Evolutionary conservation across 2,113 vertebrate genomes (phyloP).

Genomic region (Ramphastos sulfuratus): DNA sequence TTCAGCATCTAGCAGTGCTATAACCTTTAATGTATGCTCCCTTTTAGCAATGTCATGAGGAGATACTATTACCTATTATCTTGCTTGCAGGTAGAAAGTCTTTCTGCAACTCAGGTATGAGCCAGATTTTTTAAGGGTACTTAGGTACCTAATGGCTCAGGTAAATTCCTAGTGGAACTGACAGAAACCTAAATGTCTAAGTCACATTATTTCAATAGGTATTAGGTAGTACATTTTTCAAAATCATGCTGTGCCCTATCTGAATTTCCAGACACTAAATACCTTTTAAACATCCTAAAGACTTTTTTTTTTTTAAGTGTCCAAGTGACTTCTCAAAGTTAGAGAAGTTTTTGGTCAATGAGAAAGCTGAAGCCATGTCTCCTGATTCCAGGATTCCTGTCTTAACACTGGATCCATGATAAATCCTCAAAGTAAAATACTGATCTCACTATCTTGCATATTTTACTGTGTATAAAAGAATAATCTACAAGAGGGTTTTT

Average conservation of each 20-base stretch:
- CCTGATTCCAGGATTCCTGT: background rate
- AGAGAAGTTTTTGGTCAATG: background rate
- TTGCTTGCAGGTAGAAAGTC: background rate
- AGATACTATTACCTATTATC: background rate
- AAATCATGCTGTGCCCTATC: background rate
- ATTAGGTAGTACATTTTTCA: slow-evolving; percentile 17
- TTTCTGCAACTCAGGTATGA: background rate
- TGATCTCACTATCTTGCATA: background rate
- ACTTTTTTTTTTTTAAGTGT: background rate
- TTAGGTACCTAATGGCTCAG: slow-evolving; percentile 23
- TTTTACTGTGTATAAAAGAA: background rate
- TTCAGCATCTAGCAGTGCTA: background rate
- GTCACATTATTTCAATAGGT: slow-evolving; percentile 5
- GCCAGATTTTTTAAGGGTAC: background rate
- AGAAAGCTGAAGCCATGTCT: background rate
- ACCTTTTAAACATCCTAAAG: background rate
- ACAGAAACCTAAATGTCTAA: slow-evolving; percentile 9
- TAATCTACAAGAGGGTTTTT: rapidly evolving
- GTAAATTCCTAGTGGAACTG: background rate
- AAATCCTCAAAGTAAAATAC: background rate
- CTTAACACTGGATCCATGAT: background rate
- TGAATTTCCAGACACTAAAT: background rate
- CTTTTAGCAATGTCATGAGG: background rate
- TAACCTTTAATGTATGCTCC: background rate
- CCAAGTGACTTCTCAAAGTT: background rate